A percentile compares a stretch with the other conserved stretches of the same genome.
Conservation (phyloP, 2,113 vertebrate genomes). For the Grammomys dolichurus region DNA sequence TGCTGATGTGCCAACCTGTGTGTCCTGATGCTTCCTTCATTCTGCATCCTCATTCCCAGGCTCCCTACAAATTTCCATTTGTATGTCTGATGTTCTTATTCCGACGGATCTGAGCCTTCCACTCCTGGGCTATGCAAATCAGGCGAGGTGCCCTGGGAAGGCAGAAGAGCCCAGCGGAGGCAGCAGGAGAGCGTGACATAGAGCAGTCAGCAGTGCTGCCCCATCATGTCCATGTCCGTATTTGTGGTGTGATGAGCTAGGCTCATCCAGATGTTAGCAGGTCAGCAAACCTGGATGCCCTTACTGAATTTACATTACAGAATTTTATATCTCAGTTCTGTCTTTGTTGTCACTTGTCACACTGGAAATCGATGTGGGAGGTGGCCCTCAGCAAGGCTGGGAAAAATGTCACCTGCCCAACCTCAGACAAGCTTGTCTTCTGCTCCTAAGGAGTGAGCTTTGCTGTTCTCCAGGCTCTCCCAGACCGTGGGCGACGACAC, state of each 20-base stretch:
- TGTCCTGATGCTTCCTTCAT: background rate
- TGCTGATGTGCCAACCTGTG: background rate
- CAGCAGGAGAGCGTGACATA: background rate
- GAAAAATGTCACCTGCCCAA: background rate
- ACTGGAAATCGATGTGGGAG: background rate
- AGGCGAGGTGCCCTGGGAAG: no score
- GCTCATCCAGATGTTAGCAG: background rate
- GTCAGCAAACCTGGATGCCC: background rate
- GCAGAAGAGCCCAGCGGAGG: background rate
- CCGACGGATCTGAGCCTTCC: background rate
- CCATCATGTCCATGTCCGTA: accelerated
- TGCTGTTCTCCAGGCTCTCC: background rate
- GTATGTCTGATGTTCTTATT: background rate
- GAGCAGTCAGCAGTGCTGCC: background rate
- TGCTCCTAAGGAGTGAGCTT: background rate
- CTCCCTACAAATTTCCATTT: background rate
- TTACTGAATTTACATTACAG: background rate
- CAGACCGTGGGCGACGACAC: background rate
- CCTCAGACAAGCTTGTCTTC: background rate
- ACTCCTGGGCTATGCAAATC: background rate
- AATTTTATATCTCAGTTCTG: background rate
- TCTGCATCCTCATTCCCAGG: background rate
- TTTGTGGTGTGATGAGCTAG: background rate
- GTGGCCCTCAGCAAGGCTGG: background rate
- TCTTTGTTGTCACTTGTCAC: background rate